A percentile compares a stretch with the other conserved stretches of the same genome.
phyloP scores from a whole-genome alignment of 2,113 vertebrate species.

The Saccopteryx bilineata region DNA sequence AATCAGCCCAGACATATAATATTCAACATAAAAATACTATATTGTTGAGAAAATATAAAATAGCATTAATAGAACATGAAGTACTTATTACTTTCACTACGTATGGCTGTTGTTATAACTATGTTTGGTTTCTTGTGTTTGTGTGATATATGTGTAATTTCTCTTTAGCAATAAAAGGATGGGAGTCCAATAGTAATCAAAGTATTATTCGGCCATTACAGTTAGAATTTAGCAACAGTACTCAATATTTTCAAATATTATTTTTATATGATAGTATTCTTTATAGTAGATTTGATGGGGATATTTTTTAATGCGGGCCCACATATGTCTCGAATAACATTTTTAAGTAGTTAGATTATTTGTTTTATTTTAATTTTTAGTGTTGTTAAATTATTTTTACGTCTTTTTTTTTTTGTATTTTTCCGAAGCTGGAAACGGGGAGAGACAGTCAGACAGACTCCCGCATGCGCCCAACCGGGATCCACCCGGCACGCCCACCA shows the following conservation, averaged over 20 bases:
- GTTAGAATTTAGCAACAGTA: background rate
- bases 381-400: constrained; percentile 16
- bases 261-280: background rate
- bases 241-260: background rate
- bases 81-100: background rate
- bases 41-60: background rate
- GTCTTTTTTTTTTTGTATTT: too few species aligned
- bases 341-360: background rate
- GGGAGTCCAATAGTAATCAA: background rate
- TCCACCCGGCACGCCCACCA: too few species aligned
- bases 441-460: too few species aligned
- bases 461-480: too few species aligned
- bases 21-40: background rate
- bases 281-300: background rate
- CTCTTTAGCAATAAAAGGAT: background rate
- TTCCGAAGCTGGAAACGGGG: too few species aligned
- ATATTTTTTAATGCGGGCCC: background rate
- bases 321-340: background rate
- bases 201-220: background rate
- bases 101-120: background rate
- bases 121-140: background rate
- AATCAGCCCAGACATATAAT: background rate
- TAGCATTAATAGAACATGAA: background rate
- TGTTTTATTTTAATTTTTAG: background rate
- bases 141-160: background rate